phyloP scores from a whole-genome alignment of 2,113 vertebrate genomes.

The Corythornis vintsioides region DNA sequence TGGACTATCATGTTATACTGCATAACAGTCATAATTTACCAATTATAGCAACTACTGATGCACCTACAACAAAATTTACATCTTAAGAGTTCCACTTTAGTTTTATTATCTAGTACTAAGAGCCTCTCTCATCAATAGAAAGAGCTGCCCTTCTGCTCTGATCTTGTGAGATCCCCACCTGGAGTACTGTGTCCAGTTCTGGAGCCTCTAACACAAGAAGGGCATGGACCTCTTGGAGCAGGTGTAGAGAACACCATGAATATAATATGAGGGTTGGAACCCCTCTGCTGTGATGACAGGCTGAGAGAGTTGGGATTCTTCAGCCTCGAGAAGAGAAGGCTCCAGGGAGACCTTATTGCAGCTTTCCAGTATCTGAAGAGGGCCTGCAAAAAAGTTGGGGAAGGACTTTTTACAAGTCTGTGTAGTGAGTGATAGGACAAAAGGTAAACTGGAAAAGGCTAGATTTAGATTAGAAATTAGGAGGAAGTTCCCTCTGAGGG shows the following conservation, averaged over 20 bases:
- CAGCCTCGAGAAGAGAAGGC: background rate
- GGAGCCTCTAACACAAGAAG: background rate
- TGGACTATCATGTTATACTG: background rate
- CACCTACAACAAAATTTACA: background rate
- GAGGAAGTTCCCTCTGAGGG: background rate
- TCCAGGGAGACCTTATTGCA: background rate
- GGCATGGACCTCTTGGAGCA: background rate
- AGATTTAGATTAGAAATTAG: no score
- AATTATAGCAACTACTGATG: background rate
- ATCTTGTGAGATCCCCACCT: background rate
- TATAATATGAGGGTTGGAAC: background rate
- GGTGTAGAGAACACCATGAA: background rate
- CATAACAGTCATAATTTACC: background rate
- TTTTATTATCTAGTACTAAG: slow-evolving; percentile 20
- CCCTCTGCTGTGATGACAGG: background rate
- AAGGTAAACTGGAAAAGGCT: background rate
- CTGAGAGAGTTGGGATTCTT: no score
- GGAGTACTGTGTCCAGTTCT: background rate
- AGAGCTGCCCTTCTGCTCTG: background rate
- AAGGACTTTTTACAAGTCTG: background rate
- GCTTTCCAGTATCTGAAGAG: background rate
- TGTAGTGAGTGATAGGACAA: background rate
- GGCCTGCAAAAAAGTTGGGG: background rate
- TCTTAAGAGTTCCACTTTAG: background rate
- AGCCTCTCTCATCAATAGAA: background rate